phyloP scores from a whole-genome alignment of 2,113 vertebrate species.

The Eulemur macaco region DNA sequence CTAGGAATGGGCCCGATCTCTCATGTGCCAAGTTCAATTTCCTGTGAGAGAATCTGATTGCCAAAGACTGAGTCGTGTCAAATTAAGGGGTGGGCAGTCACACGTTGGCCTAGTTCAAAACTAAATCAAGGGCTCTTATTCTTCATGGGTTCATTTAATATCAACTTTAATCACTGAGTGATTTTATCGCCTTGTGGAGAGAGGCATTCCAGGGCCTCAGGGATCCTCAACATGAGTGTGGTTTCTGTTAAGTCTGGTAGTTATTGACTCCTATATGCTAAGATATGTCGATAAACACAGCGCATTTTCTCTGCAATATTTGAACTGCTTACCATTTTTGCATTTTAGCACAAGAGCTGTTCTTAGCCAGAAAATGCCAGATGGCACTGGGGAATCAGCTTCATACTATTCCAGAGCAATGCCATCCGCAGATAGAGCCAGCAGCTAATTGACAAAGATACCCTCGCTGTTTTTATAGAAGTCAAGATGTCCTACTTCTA shows the following conservation, averaged over 20 bases:
- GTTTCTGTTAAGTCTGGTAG: background rate
- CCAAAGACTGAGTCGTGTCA: background rate
- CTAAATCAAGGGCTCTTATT: background rate
- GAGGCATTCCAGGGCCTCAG: background rate
- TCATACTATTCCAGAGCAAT: background rate
- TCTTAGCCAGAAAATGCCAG: constrained; percentile 66
- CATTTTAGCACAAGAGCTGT: constrained; percentile 27
- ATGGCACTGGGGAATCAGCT: constrained; percentile 23
- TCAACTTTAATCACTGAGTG: background rate
- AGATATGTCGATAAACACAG: background rate
- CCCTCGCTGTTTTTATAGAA: constrained; percentile 38
- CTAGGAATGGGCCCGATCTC: background rate
- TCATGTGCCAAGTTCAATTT: background rate
- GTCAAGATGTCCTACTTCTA: constrained; percentile 25
- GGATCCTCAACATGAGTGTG: background rate
- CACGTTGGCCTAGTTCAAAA: background rate
- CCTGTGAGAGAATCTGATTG: background rate
- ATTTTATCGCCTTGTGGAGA: background rate
- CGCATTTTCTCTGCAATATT: constrained; percentile 53
- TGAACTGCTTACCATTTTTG: constrained; percentile 31
- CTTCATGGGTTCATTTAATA: background rate
- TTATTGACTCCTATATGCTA: background rate
- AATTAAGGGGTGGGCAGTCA: background rate
- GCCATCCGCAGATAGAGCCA: constrained; percentile 36
- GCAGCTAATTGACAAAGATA: constrained; percentile 38